Percentiles rank a stretch among this genome's conserved stretches.
These are phyloP conservation scores for Lepidonotus clava DNA, from an alignment of 2,888 invertebrate genomes.

Conservation along the genomic window DNA sequence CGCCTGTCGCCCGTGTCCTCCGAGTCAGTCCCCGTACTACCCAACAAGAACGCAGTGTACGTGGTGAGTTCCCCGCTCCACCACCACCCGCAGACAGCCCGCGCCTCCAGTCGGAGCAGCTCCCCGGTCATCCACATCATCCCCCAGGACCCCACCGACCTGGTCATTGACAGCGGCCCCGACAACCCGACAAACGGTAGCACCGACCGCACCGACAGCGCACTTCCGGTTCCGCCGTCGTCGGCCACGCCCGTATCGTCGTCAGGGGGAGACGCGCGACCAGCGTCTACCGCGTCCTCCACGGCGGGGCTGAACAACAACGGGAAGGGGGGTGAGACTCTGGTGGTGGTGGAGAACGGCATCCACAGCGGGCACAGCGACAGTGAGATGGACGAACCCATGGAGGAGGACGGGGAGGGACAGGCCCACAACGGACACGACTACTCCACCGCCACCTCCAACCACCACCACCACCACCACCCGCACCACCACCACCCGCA, in stretches of 20 bases:
- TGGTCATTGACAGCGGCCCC: slow-evolving; percentile 7
- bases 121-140: slow-evolving; percentile 55
- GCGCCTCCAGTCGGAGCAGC: neutral
- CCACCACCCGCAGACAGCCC: neutral
- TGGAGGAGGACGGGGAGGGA: neutral
- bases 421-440: slow-evolving; percentile 33
- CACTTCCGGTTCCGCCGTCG: slow-evolving; percentile 1
- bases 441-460: no score
- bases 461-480: no score
- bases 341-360: slow-evolving; percentile 33
- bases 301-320: neutral
- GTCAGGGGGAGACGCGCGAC: neutral
- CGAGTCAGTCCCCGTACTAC: slow-evolving; percentile 71
- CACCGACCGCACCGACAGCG: neutral
- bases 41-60: slow-evolving; percentile 78
- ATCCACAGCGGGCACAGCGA: slow-evolving; percentile 1
- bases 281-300: neutral
- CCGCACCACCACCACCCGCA: no score
- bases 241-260: slow-evolving; percentile 11
- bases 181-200: neutral
- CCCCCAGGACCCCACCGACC: slow-evolving; percentile 48
- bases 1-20: slow-evolving; percentile 23
- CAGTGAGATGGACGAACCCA: slow-evolving; percentile 44
- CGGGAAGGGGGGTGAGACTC: neutral
- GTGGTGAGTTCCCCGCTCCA: slow-evolving; percentile 71